These are phyloP conservation scores for Anarsia innoxiella DNA, from an alignment of 2,888 invertebrate genomes.

Conservation along the genomic window DNA sequence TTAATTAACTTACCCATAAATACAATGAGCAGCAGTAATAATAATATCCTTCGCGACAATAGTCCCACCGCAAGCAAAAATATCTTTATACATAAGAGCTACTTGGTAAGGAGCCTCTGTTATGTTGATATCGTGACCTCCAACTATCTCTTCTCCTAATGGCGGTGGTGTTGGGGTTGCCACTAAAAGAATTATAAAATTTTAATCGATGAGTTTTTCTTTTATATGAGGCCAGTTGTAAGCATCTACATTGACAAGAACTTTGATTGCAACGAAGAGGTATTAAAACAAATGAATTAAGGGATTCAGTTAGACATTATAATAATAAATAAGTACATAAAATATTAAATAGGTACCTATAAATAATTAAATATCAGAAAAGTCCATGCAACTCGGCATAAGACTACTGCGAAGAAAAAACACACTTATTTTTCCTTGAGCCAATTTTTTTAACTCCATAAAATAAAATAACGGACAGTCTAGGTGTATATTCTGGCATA, in stretches of 20 bases:
- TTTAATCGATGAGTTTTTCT: not conserved
- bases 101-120: conserved; percentile 37
- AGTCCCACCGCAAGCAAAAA: conserved; percentile 57
- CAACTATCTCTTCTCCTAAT: conserved; percentile 39
- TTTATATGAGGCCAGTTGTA: no score
- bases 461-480: no score
- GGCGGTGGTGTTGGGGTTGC: conserved; percentile 34
- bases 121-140: conserved; percentile 33
- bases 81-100: conserved; percentile 31
- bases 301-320: not conserved
- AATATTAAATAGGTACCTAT: no score
- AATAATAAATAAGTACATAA: no score
- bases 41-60: conserved; percentile 41
- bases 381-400: no score
- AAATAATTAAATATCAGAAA: no score
- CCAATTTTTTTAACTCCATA: no score
- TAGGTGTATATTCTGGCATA: no score
- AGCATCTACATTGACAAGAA: no score
- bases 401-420: no score
- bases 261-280: no score
- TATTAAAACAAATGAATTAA: not conserved
- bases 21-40: conserved; percentile 66
- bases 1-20: conserved; percentile 23
- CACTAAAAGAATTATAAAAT: conserved; percentile 25
- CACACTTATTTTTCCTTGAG: no score